Conservation (phyloP, 2,888 invertebrate genomes). For the Archips crataeganus region DNA sequence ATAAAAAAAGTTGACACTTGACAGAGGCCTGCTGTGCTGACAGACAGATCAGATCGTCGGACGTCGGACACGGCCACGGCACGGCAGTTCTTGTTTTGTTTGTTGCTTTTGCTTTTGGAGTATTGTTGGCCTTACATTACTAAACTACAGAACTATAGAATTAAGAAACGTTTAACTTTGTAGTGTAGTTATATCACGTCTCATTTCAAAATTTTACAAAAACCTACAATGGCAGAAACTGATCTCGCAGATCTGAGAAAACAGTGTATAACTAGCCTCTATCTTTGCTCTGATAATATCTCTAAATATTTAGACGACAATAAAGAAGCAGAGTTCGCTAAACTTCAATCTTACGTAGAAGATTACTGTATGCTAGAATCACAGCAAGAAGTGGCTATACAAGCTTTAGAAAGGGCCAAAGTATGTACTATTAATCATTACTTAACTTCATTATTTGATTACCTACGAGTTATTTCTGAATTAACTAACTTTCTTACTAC, state of each 20-base stretch:
- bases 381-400: constrained; percentile 66
- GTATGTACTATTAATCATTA: constrained; percentile 48
- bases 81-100: too few species aligned
- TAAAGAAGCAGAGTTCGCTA: constrained; percentile 64
- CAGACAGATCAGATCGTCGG: too few species aligned
- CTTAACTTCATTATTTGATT: too few species aligned
- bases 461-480: background rate
- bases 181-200: background rate
- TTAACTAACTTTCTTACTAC: background rate
- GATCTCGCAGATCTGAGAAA: constrained; percentile 70
- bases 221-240: constrained; percentile 51
- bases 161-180: too few species aligned
- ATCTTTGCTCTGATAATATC: constrained; percentile 72
- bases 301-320: constrained; percentile 72
- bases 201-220: background rate
- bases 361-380: constrained; percentile 72
- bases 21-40: too few species aligned
- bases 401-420: constrained; percentile 68
- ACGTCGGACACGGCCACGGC: too few species aligned
- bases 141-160: too few species aligned
- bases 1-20: too few species aligned
- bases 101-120: too few species aligned
- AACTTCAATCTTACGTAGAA: constrained; percentile 64
- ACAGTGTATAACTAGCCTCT: constrained; percentile 72
- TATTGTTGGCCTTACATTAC: too few species aligned